Conservation (phyloP, 2,113 vertebrate genomes). For the Hylia prasina region DNA sequence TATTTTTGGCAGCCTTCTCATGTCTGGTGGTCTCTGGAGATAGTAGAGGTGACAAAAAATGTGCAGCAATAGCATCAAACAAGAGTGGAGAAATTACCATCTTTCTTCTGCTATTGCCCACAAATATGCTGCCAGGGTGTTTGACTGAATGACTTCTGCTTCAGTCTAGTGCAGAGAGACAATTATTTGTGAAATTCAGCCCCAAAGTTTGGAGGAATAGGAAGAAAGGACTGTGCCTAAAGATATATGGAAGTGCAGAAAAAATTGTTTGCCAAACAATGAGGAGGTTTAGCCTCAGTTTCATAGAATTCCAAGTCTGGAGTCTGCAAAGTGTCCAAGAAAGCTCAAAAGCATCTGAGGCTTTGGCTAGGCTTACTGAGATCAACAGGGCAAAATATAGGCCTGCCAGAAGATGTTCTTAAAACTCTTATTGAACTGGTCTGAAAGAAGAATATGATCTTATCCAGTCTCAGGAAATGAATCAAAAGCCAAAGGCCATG, state of each 20-base stretch:
- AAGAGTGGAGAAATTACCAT: neutral
- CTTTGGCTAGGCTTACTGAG: neutral
- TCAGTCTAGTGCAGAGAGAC: neutral
- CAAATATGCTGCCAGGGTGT: neutral
- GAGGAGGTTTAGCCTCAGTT: neutral
- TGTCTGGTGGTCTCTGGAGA: neutral
- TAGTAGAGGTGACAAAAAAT: neutral
- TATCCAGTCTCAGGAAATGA: neutral
- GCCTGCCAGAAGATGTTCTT: neutral
- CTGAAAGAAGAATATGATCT: neutral
- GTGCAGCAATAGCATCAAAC: neutral
- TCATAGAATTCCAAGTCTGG: neutral
- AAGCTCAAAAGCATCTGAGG: neutral
- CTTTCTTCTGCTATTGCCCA: accelerated
- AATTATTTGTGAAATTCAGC: neutral
- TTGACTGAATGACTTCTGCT: neutral
- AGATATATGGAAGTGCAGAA: neutral
- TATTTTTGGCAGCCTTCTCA: neutral
- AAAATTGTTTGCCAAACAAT: neutral
- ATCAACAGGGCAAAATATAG: neutral
- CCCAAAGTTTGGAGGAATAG: neutral
- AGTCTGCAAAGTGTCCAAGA: neutral
- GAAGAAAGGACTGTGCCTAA: neutral
- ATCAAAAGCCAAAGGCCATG: neutral
- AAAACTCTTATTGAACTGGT: neutral